Conservation (phyloP, 2,113 vertebrate genomes). For the Pachyramphus minor region DNA sequence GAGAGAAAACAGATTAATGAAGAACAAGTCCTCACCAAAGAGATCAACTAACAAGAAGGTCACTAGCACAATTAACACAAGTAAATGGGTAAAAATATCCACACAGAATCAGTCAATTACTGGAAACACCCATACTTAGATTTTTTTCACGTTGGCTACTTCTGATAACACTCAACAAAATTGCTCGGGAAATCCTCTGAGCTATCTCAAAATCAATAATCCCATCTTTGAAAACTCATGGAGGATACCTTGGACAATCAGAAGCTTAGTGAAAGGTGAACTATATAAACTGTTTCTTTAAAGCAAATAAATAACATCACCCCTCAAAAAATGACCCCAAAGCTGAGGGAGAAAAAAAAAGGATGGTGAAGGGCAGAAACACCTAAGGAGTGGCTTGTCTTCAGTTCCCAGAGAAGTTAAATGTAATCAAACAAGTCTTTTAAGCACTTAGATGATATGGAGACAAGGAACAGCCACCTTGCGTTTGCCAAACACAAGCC, state of each 20-base stretch:
- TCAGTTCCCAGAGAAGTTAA: background rate
- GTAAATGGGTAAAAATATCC: background rate
- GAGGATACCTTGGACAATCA: background rate
- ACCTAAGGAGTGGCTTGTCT: background rate
- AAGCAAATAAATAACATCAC: background rate
- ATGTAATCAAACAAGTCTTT: background rate
- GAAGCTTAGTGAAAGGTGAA: background rate
- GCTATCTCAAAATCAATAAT: background rate
- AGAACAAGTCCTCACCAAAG: background rate
- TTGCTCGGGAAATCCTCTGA: background rate
- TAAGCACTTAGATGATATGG: background rate
- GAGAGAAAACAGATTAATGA: background rate
- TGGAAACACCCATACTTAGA: background rate
- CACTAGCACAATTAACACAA: background rate
- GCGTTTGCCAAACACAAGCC: background rate
- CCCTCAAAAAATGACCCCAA: background rate
- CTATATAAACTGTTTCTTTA: background rate
- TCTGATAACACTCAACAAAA: background rate
- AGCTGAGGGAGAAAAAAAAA: background rate
- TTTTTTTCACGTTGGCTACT: background rate
- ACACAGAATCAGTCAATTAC: background rate
- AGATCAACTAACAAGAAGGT: background rate
- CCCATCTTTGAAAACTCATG: background rate
- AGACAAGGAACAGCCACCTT: background rate
- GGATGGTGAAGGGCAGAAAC: background rate